These are phyloP conservation scores for Ernsta delagoae DNA, from an alignment of 2,888 invertebrate species.

Conservation along the genomic window DNA sequence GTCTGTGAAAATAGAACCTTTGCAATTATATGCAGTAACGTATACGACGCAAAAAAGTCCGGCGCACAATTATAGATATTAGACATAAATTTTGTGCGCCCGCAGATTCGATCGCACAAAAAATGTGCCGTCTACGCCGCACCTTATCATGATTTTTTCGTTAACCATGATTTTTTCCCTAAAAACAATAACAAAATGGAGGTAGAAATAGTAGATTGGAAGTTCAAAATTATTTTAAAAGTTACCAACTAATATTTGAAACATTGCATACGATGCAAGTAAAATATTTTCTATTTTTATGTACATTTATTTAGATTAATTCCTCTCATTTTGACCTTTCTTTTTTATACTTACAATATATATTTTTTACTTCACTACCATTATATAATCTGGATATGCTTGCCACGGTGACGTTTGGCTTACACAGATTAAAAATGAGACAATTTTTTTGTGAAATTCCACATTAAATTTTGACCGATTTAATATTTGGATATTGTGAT, in stretches of 20 bases:
- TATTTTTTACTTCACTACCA: constrained; percentile 55
- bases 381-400: constrained; percentile 69
- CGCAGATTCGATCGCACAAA: too few species aligned
- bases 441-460: neutral
- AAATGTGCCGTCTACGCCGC: too few species aligned
- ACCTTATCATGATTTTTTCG: too few species aligned
- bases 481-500: too few species aligned
- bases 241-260: constrained; percentile 44
- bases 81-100: too few species aligned
- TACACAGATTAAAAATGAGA: constrained; percentile 33
- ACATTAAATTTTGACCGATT: neutral
- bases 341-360: constrained; percentile 69
- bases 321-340: constrained; percentile 84
- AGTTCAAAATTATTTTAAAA: constrained; percentile 46
- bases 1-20: too few species aligned
- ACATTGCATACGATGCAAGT: constrained; percentile 59
- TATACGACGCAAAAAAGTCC: too few species aligned
- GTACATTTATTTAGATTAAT: constrained; percentile 75
- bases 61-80: too few species aligned
- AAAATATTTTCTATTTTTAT: constrained; percentile 66
- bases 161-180: too few species aligned
- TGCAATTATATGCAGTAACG: too few species aligned
- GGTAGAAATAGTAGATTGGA: constrained; percentile 56
- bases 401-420: constrained; percentile 42
- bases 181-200: constrained; percentile 47